Base-by-base conservation (phyloP, 2,888 invertebrate genomes). In the Alloscopus bannaensis region DNA sequence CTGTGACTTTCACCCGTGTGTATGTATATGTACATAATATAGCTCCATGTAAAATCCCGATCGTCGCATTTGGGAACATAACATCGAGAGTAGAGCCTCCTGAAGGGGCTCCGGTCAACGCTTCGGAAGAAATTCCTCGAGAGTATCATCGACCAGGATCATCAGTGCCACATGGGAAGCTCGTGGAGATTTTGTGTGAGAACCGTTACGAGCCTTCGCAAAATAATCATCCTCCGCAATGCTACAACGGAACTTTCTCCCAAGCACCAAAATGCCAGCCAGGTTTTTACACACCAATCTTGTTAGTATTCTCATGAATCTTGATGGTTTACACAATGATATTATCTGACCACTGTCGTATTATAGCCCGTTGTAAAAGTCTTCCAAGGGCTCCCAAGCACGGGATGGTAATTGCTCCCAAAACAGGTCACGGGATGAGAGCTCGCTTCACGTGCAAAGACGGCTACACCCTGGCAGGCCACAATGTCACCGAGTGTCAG, bases 231-330 rank as follows among this genome's bases (percentile, higher is more conserved):
- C 91, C 92, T 1, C 94, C 96, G 0, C 92, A 93, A 0, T 99
- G 99, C 88, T 93, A 95, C 87, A 98, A 98, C 87, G 98, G 98
- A 0, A 95, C 97, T 0, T 99, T 98, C 98, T 94, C 96, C 0
- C 93, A 95, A 82, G 94, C 97, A 85, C 98, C 98, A 0, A 91
- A 93, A 72, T 92, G 92, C 93, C 94, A 83, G 92, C 98, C 87
- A 91, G 95, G 92, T 95, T 52, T n/a, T n/a, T n/a, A 87, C 84
- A 84, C n/a, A n/a, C n/a, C n/a, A n/a, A 36, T 16, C 31, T n/a
- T 20, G 24, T 40, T 11, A 45, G 16, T 70, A 3, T 22, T 3
- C 28, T 24, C 28, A 4, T 40, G 59, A 26, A 16, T 18, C 31
- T 29, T 1, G 16, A 18, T 52, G 18, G 13, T 13, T 6, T 47